Base-by-base conservation (phyloP, 2,888 invertebrate genomes). In the Perdita meconis region DNA sequence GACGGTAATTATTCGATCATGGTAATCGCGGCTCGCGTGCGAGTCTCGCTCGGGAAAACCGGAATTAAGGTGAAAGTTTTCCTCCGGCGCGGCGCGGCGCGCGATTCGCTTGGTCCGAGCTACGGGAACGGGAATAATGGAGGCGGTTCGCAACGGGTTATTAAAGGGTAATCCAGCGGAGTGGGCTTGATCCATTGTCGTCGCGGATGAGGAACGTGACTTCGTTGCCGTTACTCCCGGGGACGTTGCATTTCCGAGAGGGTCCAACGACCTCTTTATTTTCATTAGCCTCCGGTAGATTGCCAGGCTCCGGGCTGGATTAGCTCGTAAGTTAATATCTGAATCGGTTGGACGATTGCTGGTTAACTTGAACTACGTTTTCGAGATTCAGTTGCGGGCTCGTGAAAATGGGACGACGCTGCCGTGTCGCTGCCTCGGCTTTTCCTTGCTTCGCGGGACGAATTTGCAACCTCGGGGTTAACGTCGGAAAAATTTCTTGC, bases 241-340 rank as follows among this genome's bases (percentile, higher is more conserved):
- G 72, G 55, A 64, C 73, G 50, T 42, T 74, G 60, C 68, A 47
- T 81, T 81, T 80, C 80, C 74, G 64, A 75, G 76, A 44, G 76
- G 73, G 80, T 40, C 56, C 57, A 69, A 82, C 75, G 66, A 75
- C 70, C 76, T 68, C 76, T 74, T 66, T 76, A 61, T 74, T 83
- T 82, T 73, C 68, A 83, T 83, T 76, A 75, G 36, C 68, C 55
- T 51, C 36, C 30, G 53, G 53, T 60, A 71, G 74, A 81, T 82
- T 70, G 57, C 68, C 42, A 50, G 55, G 57, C 74, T 68, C 50
- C 63, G 22, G 53, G 55, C 42, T 60, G 61, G 66, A 81, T 82
- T 68, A 71, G 63, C 74, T 63, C 24, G 44, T 38, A 59, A 68
- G 64, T 36, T 68, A 74, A 81, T 79, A 68, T 74, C 71, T 65